Evolutionary conservation across 1,140 invertebrate species (phyloP).

Genomic region (Ceratina japonica): DNA sequence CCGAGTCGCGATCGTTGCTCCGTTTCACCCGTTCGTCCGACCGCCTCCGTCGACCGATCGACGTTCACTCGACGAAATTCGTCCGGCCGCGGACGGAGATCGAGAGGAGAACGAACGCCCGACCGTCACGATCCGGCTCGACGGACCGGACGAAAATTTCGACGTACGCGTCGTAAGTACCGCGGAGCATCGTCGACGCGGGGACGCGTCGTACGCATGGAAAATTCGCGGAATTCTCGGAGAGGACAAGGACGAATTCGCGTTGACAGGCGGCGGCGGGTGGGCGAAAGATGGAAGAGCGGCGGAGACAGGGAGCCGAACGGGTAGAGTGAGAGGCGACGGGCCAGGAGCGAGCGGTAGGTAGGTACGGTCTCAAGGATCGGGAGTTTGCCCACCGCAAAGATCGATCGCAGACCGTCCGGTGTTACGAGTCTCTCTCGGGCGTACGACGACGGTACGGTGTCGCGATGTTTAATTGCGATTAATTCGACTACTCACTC

Average conservation of each 20-base stretch:
- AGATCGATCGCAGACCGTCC: background rate
- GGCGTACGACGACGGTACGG: background rate
- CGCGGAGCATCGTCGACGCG: conserved; percentile 10
- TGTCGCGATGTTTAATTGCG: conserved; percentile 1
- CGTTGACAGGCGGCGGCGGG: background rate
- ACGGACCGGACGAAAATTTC: background rate
- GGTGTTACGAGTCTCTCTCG: background rate
- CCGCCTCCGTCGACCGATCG: no score
- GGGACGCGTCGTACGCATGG: background rate
- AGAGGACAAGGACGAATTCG: conserved; percentile 6
- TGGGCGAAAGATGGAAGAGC: background rate
- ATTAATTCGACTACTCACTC: conserved; percentile 72
- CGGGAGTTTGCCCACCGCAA: background rate
- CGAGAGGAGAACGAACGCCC: no score
- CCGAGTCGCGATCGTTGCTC: no score
- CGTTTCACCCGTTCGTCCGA: no score
- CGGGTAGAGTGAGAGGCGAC: background rate
- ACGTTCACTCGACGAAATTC: no score
- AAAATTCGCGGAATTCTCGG: conserved; percentile 10
- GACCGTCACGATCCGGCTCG: background rate
- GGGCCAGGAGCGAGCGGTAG: background rate
- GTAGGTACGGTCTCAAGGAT: background rate
- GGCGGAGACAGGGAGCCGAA: background rate
- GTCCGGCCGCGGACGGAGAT: no score
- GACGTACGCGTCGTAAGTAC: background rate